A percentile compares a stretch with the other conserved stretches of the same genome.
Evolutionary conservation across 2,797 vertebrate species (phyloP).

Genomic region (Psittacula derbiana): DNA sequence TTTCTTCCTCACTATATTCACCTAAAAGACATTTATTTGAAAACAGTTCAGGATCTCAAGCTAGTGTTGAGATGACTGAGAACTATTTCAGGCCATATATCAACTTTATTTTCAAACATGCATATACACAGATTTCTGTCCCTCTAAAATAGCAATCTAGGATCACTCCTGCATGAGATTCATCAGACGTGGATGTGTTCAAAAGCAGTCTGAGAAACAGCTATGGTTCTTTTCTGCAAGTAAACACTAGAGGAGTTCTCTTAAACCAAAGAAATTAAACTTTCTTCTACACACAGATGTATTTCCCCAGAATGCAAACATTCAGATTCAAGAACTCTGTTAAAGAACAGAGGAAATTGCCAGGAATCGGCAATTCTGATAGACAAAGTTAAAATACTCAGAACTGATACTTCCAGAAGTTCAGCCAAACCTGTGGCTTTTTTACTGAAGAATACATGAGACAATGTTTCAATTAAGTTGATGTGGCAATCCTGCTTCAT

Average conservation of each 20-base stretch:
- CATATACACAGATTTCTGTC: background rate
- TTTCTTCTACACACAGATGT: background rate
- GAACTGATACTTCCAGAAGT: background rate
- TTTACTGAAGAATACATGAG: background rate
- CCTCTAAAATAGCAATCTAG: background rate
- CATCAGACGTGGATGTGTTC: background rate
- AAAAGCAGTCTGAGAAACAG: background rate
- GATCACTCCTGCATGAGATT: background rate
- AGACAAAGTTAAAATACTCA: background rate
- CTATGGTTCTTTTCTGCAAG: background rate
- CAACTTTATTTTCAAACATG: background rate
- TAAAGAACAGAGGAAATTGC: background rate
- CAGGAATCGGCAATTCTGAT: background rate
- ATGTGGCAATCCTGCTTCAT: background rate
- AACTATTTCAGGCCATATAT: background rate
- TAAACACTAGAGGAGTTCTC: rapidly evolving
- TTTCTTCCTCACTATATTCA: background rate
- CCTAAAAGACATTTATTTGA: background rate
- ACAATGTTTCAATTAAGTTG: background rate
- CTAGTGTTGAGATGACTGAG: background rate
- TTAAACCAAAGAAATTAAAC: background rate
- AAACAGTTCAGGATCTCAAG: background rate
- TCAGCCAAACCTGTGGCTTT: background rate
- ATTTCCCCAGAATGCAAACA: background rate
- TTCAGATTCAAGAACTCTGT: background rate